Conservation (phyloP, 2,888 invertebrate genomes). For the Dicranocentrus wangi region DNA sequence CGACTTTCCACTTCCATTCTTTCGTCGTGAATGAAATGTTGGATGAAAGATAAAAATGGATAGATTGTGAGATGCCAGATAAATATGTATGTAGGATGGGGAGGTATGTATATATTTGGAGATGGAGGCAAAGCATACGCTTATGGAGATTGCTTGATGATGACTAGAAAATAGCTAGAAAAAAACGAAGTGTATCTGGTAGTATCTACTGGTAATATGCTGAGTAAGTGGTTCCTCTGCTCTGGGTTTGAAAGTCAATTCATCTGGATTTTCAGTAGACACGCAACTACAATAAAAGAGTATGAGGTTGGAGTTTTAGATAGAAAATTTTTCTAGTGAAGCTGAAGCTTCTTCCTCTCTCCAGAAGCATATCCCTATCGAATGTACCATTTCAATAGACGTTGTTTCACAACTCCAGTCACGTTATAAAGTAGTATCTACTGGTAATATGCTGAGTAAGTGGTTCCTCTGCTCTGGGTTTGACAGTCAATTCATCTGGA, state of each 20-base stretch:
- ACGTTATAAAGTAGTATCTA: no score
- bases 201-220: conserved; percentile 13
- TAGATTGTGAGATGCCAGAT: conserved; percentile 10
- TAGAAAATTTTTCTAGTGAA: no score
- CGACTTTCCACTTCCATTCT: conserved; percentile 34
- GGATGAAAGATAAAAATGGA: conserved; percentile 32
- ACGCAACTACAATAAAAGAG: conserved; percentile 33
- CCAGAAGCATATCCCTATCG: no score
- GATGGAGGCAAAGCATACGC: not conserved
- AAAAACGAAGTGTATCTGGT: not conserved
- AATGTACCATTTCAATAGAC: no score
- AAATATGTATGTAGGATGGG: not conserved
- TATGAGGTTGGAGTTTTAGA: not conserved
- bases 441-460: conserved; percentile 36
- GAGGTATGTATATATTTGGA: not conserved
- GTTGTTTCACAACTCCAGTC: no score
- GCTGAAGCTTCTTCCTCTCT: no score
- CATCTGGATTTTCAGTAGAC: conserved; percentile 35
- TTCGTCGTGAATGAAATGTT: conserved; percentile 30
- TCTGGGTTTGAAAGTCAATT: no score
- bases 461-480: conserved; percentile 46
- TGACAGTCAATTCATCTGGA: conserved; percentile 45
- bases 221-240: conserved; percentile 49
- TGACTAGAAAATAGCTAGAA: not conserved
- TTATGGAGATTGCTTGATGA: not conserved